Evolutionary conservation across 2,888 invertebrate genomes (phyloP), one percentile per base, ranked within the genome.

Genomic region (Selenia dentaria): DNA sequence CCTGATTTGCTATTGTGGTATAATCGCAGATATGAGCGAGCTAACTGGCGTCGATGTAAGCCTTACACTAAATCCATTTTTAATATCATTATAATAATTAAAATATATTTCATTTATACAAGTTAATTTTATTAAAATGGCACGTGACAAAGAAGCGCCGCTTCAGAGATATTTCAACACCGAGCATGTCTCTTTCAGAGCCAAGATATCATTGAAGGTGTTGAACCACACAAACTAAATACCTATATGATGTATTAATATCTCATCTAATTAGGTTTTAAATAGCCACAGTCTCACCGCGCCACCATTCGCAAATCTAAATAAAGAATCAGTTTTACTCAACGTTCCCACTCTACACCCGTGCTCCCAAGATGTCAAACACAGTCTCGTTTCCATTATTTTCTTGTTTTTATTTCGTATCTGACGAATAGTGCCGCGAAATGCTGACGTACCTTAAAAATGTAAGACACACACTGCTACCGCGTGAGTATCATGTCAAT

Each of bases 391-490:
- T 22, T n/a, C 51, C 61, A 62, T 57, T 51, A 52, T 61, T 55
- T n/a, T n/a, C n/a, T n/a, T 36, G 28, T 47, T 41, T 46, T 28
- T 25, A 27, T 40, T 31, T 27, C 40, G 22, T 31, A 28, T 28
- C 25, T 45, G n/a, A 32, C 12, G 6, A 33, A 25, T 31, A 35
- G 49, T 45, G 33, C 36, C 25, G 36, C 33, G 37, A 32, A 48
- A 79, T 79, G 80, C 67, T 80, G 71, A 76, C 73, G 60, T 77
- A 79, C 70, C 63, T 80, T 41, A 79, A 71, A 75, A 75, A 78
- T 59, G 80, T 79, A 74, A 78, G 79, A 48, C 35, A 48, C 36
- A 18, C 27, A 31, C 38, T 22, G 26, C 46, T 11, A 11, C 8
- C 25, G 32, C 49, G 38, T 49, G 33, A 49, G 38, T 49, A 48